Conservation (phyloP, 2,888 invertebrate species). For the Plebejus melissa region DNA sequence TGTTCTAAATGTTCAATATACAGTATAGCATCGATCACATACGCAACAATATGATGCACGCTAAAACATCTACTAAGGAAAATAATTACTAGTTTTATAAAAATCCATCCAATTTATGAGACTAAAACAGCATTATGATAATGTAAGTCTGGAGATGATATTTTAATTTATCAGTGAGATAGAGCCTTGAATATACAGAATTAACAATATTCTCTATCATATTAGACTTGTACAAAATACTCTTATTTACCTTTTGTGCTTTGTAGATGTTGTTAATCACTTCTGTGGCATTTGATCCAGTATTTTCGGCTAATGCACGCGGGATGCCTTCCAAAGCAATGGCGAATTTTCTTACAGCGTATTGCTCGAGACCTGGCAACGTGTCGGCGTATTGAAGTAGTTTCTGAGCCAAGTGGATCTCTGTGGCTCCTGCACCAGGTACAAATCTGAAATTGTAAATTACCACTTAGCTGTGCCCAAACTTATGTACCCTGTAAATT, state of each 20-base stretch:
- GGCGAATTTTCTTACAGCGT: slow-evolving; percentile 96
- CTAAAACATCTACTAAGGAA: too few species aligned
- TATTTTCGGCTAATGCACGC: slow-evolving; percentile 95
- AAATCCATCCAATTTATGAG: too few species aligned
- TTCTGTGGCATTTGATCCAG: slow-evolving; percentile 92
- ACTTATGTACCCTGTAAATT: background rate
- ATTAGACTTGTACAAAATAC: background rate
- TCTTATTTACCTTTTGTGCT: slow-evolving; percentile 85
- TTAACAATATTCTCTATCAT: background rate
- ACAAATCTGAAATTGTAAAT: slow-evolving; percentile 77
- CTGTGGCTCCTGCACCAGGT: slow-evolving; percentile 96
- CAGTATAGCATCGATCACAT: too few species aligned
- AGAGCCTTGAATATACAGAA: background rate
- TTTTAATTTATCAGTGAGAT: background rate
- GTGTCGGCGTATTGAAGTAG: slow-evolving; percentile 93
- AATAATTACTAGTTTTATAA: too few species aligned
- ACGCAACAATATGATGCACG: too few species aligned
- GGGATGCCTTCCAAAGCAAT: slow-evolving; percentile 93
- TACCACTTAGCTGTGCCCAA: background rate
- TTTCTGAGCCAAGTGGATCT: slow-evolving; percentile 94
- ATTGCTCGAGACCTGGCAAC: slow-evolving; percentile 96
- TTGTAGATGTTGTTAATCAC: slow-evolving; percentile 93
- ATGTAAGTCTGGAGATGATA: background rate
- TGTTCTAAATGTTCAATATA: too few species aligned
- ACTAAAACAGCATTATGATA: too few species aligned